A percentile compares a stretch with the other conserved stretches of the same genome.
Evolutionary conservation across 2,797 vertebrate genomes (phyloP).

Genomic region (Pangasius djambal): DNA sequence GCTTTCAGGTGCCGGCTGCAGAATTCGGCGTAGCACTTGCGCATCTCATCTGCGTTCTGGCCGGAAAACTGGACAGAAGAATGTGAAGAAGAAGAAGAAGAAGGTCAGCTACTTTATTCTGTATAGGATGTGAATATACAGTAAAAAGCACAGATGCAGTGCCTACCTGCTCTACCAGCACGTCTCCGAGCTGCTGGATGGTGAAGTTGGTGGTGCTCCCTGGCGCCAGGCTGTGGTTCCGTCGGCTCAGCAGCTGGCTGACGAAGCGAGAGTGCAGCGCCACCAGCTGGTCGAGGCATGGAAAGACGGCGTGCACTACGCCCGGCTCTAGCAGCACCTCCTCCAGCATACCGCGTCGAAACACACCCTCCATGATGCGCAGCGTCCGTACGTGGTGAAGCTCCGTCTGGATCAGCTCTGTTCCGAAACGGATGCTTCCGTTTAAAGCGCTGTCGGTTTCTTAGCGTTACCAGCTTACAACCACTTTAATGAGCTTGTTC

Average conservation of each 20-base stretch:
- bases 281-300: slow-evolving; percentile 86
- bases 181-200: slow-evolving; percentile 85
- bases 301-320: slow-evolving; percentile 83
- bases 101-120: background rate
- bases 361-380: slow-evolving; percentile 89
- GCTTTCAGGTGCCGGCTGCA: slow-evolving; percentile 89
- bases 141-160: no score
- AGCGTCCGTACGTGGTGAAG: slow-evolving; percentile 88
- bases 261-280: slow-evolving; percentile 86
- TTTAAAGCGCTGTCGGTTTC: background rate
- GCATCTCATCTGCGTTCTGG: slow-evolving; percentile 83
- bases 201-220: slow-evolving; percentile 86
- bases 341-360: slow-evolving; percentile 87
- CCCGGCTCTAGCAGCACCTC: slow-evolving; percentile 84
- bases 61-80: slow-evolving; percentile 82
- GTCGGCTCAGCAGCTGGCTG: slow-evolving; percentile 79
- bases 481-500: no score
- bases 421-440: background rate
- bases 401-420: slow-evolving; percentile 94
- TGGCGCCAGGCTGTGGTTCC: slow-evolving; percentile 77
- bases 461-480: background rate
- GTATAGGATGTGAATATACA: no score
- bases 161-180: slow-evolving; percentile 84
- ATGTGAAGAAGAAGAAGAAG: no score
- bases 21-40: slow-evolving; percentile 88